A percentile compares a stretch with the other conserved stretches of the same genome.
phyloP scores from a whole-genome alignment of 37 sponge, comb jelly and placozoan species.

The Aplysina aerophoba region DNA sequence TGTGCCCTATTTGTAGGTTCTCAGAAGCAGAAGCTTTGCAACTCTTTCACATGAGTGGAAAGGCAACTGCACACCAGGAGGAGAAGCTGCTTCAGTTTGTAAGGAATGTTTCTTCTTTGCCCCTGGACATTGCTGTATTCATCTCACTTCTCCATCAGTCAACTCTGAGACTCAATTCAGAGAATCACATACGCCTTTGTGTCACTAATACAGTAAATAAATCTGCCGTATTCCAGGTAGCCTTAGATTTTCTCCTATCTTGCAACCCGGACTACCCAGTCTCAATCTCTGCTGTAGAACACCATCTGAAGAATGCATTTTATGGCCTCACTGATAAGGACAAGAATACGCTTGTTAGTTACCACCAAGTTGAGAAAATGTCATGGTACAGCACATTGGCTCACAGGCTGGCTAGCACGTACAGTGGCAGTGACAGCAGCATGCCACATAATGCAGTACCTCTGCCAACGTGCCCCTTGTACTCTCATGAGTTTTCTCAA shows the following conservation, averaged over 20 bases:
- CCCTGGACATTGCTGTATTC: conserved; percentile 10
- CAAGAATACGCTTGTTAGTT: conserved; percentile 15
- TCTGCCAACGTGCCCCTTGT: too few relatives aligned
- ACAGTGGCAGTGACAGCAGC: too few relatives aligned
- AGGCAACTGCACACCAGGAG: not conserved
- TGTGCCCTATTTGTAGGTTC: not conserved
- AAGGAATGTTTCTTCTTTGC: not conserved
- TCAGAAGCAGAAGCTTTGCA: conserved; percentile 2
- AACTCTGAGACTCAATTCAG: not conserved
- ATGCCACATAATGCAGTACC: too few relatives aligned
- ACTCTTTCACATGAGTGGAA: not conserved
- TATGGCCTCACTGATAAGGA: conserved; percentile 41
- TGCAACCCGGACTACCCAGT: conserved; percentile 42
- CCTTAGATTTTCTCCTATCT: conserved; percentile 52
- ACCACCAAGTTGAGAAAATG: not conserved
- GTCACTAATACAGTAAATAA: conserved; percentile 29
- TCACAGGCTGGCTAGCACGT: too few relatives aligned
- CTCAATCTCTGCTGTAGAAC: conserved; percentile 27
- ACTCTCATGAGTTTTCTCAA: too few relatives aligned
- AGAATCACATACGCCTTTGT: not conserved
- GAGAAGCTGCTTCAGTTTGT: not conserved
- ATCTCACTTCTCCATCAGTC: conserved; percentile 11
- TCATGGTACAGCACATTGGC: too few relatives aligned
- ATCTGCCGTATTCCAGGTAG: conserved; percentile 28
- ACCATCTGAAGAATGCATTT: conserved; percentile 40